Evolutionary conservation across 2,113 vertebrate genomes (phyloP), one percentile per base, ranked within the genome.

Genomic region (Odocoileus hemionus): DNA sequence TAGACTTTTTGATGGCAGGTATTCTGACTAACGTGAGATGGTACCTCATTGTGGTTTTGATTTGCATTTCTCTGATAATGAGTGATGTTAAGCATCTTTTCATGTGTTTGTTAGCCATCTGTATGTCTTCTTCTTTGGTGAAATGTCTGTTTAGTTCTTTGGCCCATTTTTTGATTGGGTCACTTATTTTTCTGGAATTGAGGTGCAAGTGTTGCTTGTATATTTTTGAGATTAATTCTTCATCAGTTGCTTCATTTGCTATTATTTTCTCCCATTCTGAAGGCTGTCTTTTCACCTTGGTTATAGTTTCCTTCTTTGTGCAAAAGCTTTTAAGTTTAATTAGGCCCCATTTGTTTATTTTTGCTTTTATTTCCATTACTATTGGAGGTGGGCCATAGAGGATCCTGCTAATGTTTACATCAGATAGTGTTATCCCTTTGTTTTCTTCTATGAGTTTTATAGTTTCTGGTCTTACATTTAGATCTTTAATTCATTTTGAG

Each of bases 181-280:
- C 0, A 0, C 0, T 70, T 70, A 36, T 36, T 36, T 70, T 70
- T 21, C n/a, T 70, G n/a, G 64, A 70, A 36, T 36, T 70, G 4
- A 70, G 64, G 2, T 70, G n/a, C 4, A 70, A 2, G 16, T 21
- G n/a, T 36, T 36, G n/a, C 8, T 67, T 67, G 0, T 70, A 70
- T 36, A 70, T 36, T 70, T 70, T 70, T 70, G 64, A 36, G 4
- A 21, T 70, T 70, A 11, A 11, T 70, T 36, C 2, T 70, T 21
- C 11, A 0, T 10, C 3, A 0, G 33, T 70, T 70, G 33, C 9
- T 67, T 67, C 1, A 0, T 36, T 67, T 67, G 64, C n/a, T 67
- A 21, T 70, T 11, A 19, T 67, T 10, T 21, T 70, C n/a, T 70
- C 17, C n/a, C n/a, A 70, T 21, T 70, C 4, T 36, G 17, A 70